These are phyloP conservation scores for Stegana nigrithorax DNA, from an alignment of 2,888 invertebrate species.

Conservation along the genomic window DNA sequence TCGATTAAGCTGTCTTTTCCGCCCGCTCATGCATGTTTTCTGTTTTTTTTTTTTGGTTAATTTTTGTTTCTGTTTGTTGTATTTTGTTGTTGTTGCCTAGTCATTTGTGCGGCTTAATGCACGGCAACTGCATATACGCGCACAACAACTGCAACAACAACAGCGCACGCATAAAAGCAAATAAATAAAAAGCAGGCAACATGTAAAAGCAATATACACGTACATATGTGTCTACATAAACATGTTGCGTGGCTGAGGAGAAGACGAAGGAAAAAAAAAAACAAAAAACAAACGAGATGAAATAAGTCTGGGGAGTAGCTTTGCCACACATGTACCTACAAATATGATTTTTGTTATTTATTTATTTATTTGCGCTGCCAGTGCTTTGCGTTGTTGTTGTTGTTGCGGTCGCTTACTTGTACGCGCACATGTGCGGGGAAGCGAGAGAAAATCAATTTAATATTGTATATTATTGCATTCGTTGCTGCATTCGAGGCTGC, in stretches of 20 bases:
- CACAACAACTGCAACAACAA: constrained; percentile 28
- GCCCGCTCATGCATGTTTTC: constrained; percentile 25
- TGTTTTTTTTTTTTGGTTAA: too few species aligned
- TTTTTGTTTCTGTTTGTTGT: too few species aligned
- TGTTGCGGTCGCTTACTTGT: background rate
- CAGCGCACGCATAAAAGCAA: constrained; percentile 21
- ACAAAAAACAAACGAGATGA: background rate
- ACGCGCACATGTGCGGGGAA: background rate
- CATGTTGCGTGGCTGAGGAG: background rate
- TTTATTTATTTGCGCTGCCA: constrained; percentile 27
- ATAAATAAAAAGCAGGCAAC: constrained; percentile 2
- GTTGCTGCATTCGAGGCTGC: too few species aligned
- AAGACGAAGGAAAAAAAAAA: background rate
- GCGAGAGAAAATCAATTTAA: constrained; percentile 45
- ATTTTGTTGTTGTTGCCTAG: constrained; percentile 12
- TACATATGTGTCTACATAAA: background rate
- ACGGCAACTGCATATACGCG: constrained; percentile 51
- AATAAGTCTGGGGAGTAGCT: background rate
- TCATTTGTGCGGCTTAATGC: constrained; percentile 52
- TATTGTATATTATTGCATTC: constrained; percentile 64
- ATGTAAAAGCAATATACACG: background rate
- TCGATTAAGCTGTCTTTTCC: constrained; percentile 61
- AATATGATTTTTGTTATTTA: constrained; percentile 13
- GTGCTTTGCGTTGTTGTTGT: background rate
- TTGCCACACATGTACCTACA: constrained; percentile 12